Percentiles rank a stretch among this genome's conserved stretches.
phyloP scores from a whole-genome alignment of 1,140 invertebrate genomes.

The Nasonia vitripennis region DNA sequence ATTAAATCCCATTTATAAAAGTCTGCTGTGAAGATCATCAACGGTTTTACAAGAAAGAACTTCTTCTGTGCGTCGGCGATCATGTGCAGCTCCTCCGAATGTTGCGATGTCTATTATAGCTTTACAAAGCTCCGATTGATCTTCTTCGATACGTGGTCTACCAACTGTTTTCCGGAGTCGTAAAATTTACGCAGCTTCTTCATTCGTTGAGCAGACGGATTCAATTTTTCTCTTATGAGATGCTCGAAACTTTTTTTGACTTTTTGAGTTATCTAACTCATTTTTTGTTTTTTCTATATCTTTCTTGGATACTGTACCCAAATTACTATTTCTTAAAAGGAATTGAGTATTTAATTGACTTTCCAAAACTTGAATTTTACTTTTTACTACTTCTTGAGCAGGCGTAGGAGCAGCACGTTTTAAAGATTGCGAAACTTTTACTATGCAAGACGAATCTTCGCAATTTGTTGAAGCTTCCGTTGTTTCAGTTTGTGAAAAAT shows the following conservation, averaged over 20 bases:
- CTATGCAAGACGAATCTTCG: neutral
- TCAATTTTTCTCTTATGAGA: conserved; percentile 9
- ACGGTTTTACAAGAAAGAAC: conserved; percentile 26
- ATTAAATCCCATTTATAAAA: conserved; percentile 15
- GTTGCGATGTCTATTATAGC: conserved; percentile 48
- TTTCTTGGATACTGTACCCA: conserved; percentile 2
- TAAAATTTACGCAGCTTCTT: neutral
- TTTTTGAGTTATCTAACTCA: conserved; percentile 6
- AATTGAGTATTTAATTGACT: conserved; percentile 30
- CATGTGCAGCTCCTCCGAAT: conserved; percentile 48
- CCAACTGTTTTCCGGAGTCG: neutral
- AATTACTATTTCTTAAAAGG: conserved; percentile 9
- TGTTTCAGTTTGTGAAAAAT: neutral
- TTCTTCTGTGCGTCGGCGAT: conserved; percentile 48
- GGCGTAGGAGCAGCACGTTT: neutral
- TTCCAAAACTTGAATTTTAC: conserved; percentile 40
- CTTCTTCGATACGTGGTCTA: conserved; percentile 33
- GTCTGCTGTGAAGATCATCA: conserved; percentile 23
- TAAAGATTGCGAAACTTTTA: neutral
- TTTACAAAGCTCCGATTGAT: conserved; percentile 44
- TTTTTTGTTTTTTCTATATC: conserved; percentile 22
- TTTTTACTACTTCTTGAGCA: neutral
- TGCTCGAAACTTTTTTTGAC: conserved; percentile 25
- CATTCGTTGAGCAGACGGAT: neutral
- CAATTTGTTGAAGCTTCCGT: neutral